Evolutionary conservation across 2,113 vertebrate species (phyloP), one percentile per base, ranked within the genome.

Genomic region (Hylia prasina): DNA sequence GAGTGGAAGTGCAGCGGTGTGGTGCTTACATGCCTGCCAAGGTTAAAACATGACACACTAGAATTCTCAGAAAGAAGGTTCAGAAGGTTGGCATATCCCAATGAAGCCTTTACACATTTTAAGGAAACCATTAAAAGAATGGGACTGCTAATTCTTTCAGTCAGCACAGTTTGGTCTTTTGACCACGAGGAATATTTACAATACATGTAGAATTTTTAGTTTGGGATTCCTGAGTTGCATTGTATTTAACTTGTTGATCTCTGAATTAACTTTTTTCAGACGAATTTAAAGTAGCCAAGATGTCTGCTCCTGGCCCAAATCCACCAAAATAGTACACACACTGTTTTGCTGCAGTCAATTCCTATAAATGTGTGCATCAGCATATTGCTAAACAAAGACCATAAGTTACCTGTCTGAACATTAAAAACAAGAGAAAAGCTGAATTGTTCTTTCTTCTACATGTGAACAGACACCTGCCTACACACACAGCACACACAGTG

Each of bases 271-370:
- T 83, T 76, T 60, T 82, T 93, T 72, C 80, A 89, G 39, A 23
- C 24, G 85, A 81, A 56, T 89, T 93, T 89, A 58, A 88, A 79
- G 63, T 80, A 87, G 61, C 64, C 82, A 84, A 64, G 25, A 44
- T n/a, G 39, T 25, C 65, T 85, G n/a, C 48, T 89, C 45, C 72
- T 73, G 79, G 91, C 79, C 31, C 69, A 6, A 5, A 86, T 93
- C 75, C 71, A 90, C 31, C 4, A 4, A 86, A 94, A 91, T 19
- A 56, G 64, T 16, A 61, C 48, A 66, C 17, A 45, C 37, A 71
- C 33, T 39, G 44, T 61, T 72, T 56, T 89, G 27, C 40, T 50
- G 25, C 69, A 93, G 84, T 76, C 78, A 54, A 42, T 57, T 66
- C 76, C 76, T 81, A 63, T 28, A 58, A 92, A 54, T 19, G 58